A percentile compares a stretch with the other conserved stretches of the same genome.
Evolutionary conservation across 2,888 invertebrate genomes (phyloP).

Genomic region (Epirrhoe alternata): DNA sequence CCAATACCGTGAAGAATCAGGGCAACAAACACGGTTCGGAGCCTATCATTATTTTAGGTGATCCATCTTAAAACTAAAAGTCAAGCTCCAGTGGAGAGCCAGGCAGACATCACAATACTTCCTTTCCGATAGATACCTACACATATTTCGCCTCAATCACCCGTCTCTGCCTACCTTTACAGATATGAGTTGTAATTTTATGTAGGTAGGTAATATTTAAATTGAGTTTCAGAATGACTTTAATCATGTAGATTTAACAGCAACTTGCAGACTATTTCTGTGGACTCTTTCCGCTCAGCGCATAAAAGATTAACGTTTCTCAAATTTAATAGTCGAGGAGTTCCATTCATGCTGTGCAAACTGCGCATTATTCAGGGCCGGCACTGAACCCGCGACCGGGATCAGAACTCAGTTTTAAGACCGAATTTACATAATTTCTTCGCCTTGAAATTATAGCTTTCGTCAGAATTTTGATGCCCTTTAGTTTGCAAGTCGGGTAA

Average conservation of each 20-base stretch:
- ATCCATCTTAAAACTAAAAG: too few relatives aligned
- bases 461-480: conserved; percentile 28
- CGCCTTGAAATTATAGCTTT: conserved; percentile 36
- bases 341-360: conserved; percentile 40
- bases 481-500: conserved; percentile 25
- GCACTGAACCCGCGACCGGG: conserved; percentile 33
- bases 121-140: too few relatives aligned
- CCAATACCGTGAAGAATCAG: too few relatives aligned
- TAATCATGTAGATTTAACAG: neutral
- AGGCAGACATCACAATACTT: too few relatives aligned
- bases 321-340: conserved; percentile 34
- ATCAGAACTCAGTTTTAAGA: conserved; percentile 46
- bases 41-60: too few relatives aligned
- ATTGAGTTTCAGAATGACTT: neutral
- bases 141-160: too few relatives aligned
- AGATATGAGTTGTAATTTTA: too few relatives aligned
- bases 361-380: conserved; percentile 37
- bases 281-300: neutral
- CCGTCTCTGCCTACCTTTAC: too few relatives aligned
- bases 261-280: neutral
- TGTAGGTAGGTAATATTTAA: neutral
- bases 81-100: too few relatives aligned
- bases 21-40: too few relatives aligned
- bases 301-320: conserved; percentile 33
- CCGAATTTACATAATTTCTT: conserved; percentile 51